Evolutionary conservation across 2,888 invertebrate species (phyloP), one percentile per base, ranked within the genome.

Genomic region (Nephrotoma appendiculata): DNA sequence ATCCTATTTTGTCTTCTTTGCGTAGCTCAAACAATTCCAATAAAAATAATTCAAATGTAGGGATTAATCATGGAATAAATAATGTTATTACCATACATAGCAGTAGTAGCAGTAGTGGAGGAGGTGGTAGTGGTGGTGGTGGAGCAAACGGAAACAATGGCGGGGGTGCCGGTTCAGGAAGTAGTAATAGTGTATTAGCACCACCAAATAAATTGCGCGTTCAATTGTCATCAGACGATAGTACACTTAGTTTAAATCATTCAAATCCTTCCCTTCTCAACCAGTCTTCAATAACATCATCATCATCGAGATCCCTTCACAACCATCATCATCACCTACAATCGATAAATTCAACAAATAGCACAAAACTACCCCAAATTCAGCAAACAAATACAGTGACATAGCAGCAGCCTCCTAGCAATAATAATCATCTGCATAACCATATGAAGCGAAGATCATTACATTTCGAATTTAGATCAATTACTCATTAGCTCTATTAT

Each of bases 251-350:
- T 43, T 42, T 87, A 41, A 87, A 87, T 86, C 86, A 86, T 41
- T 85, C 86, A 83, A 87, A 48, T 86, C 44, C 86, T 7, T 52
- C 84, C 31, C 85, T 43, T n/a, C 15, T 43, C 83, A 88, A 87
- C 11, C 88, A 88, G 48, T 48, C 85, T 87, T 83, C 88, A 88
- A 48, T 86, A 86, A 86, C 88, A 86, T 44, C 88, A 87, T 83
- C 88, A 88, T 52, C 88, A 87, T 86, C 86, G 87, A 83, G 87
- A 86, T 48, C 87, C 44, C 88, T 87, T 86, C 88, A 88, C 71
- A 52, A n/a, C 12, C 88, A 87, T 85, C 87, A 87, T 86, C 87
- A 86, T 41, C 87, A 88, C 31, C 86, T 31, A 31, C 86, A 86
- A 31, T 31, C 86, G 48, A 19, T 48, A 41, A 86, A 45, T 86